A percentile compares a stretch with the other conserved stretches of the same genome.
These are phyloP conservation scores for Chloropsis hardwickii DNA, from an alignment of 2,113 vertebrate species.

Conservation along the genomic window DNA sequence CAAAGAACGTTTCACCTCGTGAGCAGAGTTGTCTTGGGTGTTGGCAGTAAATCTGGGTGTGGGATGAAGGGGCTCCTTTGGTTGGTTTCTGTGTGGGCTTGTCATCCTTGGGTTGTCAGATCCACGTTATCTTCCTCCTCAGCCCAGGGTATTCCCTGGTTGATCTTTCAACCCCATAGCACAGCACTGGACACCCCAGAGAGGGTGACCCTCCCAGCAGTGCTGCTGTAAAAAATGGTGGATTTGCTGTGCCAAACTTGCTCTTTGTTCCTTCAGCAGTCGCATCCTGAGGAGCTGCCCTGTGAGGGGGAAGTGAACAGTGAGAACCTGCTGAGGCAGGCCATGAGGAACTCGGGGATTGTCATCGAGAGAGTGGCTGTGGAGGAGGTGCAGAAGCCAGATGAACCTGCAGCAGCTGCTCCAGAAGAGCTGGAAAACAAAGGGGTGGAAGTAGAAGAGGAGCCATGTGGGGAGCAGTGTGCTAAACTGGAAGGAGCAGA, in stretches of 20 bases:
- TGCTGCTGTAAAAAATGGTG: neutral
- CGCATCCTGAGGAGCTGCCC: slow-evolving; percentile 31
- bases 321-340: slow-evolving; percentile 89
- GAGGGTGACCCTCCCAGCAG: accelerated
- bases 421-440: slow-evolving; percentile 66
- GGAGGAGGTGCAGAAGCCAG: slow-evolving; percentile 59
- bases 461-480: slow-evolving; percentile 79
- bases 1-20: neutral
- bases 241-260: neutral
- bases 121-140: neutral
- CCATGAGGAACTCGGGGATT: slow-evolving; percentile 92
- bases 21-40: neutral
- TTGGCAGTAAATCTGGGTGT: neutral
- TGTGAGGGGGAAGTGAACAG: slow-evolving; percentile 66
- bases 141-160: neutral
- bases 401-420: neutral
- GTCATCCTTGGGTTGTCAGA: neutral
- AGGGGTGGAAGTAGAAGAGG: slow-evolving; percentile 51
- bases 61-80: neutral
- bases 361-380: slow-evolving; percentile 74
- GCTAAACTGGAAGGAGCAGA: slow-evolving; percentile 76
- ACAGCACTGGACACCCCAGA: neutral
- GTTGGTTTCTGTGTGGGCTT: neutral
- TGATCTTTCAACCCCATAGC: accelerated
- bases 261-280: neutral